Evolutionary conservation across 2,888 invertebrate species (phyloP), one percentile per base, ranked within the genome.

Genomic region (Leucophenga montana): DNA sequence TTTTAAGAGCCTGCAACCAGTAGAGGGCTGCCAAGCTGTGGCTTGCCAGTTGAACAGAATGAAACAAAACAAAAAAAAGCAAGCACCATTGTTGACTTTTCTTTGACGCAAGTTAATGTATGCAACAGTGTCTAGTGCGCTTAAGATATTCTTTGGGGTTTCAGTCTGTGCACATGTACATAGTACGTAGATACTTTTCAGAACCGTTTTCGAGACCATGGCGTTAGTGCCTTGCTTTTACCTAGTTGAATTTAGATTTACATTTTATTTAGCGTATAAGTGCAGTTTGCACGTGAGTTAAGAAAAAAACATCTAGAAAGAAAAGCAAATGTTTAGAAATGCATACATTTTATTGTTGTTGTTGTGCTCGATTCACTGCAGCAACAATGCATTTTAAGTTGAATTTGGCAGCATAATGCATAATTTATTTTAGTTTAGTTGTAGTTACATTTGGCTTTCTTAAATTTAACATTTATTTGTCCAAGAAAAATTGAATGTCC

Each of bases 231-330:
- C 27, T 20, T 11, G 27, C 61, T 39, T 16, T 31, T 14, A 14
- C 78, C 76, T 71, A 69, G 76, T 78, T 77, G 75, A 78, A 83
- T 82, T 83, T 75, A 81, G 79, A 83, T 84, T 84, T 84, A 83
- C 81, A 83, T 81, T 81, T 81, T 84, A 81, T 83, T 81, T 83
- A 84, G 80, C 81, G 75, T 81, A 74, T 80, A 82, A 82, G 83
- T 84, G 77, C 75, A 72, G 71, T 8, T 39, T 8, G 39, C 9
- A 39, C 39, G 11, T 11, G 11, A 39, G 39, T 39, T 20, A 66
- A 68, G 44, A 83, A 76, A 50, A 67, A 27, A 69, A 69, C 75
- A 78, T 83, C 78, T 76, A 81, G 72, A 83, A 79, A 77, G 66
- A 70, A 31, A 48, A 50, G 65, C 48, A 75, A 39, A 39, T 39